A percentile compares a stretch with the other conserved stretches of the same genome.
phyloP scores from a whole-genome alignment of 1,140 invertebrate species.

The Diorhabda carinulata region DNA sequence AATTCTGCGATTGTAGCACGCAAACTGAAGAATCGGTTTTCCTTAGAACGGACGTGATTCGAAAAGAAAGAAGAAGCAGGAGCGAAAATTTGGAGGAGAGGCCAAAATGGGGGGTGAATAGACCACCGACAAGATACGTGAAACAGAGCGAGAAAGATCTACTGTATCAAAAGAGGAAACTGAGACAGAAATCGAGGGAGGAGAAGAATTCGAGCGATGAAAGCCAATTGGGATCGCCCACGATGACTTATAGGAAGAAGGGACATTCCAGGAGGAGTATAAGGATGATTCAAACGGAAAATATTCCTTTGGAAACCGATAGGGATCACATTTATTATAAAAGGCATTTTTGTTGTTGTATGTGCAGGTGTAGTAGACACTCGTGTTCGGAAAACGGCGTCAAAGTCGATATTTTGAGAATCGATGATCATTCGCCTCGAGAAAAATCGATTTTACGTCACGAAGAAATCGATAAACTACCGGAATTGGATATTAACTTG shows the following conservation, averaged over 20 bases:
- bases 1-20: conserved; percentile 60
- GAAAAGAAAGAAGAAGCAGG: conserved; percentile 53
- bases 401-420: conserved; percentile 42
- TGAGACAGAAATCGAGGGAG: conserved; percentile 55
- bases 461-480: conserved; percentile 22
- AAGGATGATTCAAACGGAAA: conserved; percentile 44
- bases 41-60: conserved; percentile 28
- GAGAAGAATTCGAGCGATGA: conserved; percentile 56
- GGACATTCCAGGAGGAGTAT: conserved; percentile 35
- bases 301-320: conserved; percentile 42
- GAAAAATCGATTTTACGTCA: conserved; percentile 14
- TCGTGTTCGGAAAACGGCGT: conserved; percentile 24
- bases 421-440: conserved; percentile 36
- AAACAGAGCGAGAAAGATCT: conserved; percentile 76
- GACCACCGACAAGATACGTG: conserved; percentile 66
- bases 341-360: conserved; percentile 37
- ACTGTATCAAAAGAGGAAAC: conserved; percentile 63
- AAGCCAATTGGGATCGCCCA: conserved; percentile 53
- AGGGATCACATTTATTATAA: conserved; percentile 42
- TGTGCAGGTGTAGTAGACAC: conserved; percentile 33
- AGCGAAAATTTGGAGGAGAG: conserved; percentile 56
- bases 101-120: conserved; percentile 65
- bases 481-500: conserved; percentile 17
- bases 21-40: conserved; percentile 58
- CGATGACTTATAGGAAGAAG: conserved; percentile 41